Evolutionary conservation across 2,797 vertebrate genomes (phyloP).

Genomic region (Oceanodroma leucorhoa): DNA sequence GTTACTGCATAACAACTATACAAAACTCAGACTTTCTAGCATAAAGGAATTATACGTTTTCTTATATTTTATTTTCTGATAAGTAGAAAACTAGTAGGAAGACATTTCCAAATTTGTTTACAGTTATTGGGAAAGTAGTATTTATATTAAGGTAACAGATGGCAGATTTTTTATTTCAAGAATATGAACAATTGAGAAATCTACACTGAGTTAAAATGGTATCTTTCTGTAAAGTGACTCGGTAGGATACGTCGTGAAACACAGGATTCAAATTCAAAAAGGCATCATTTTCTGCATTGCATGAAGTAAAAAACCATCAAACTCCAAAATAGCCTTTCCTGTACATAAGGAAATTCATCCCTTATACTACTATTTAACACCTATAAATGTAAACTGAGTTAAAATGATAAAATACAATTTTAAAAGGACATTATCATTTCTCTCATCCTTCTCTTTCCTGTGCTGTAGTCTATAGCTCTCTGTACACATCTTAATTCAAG

Average conservation of each 20-base stretch:
- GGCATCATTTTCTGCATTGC: background rate
- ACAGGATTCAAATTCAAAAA: background rate
- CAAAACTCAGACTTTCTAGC: background rate
- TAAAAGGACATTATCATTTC: background rate
- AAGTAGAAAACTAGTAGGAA: background rate
- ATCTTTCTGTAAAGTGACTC: background rate
- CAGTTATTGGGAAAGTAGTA: background rate
- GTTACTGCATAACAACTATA: background rate
- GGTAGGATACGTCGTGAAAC: background rate
- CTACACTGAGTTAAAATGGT: background rate
- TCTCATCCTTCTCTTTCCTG: background rate
- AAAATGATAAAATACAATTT: background rate
- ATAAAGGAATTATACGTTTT: background rate
- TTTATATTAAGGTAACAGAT: background rate
- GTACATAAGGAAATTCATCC: background rate
- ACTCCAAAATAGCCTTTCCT: background rate
- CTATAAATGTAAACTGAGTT: background rate
- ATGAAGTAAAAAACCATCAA: background rate
- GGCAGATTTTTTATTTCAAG: background rate
- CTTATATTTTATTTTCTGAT: background rate
- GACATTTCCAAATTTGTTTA: background rate
- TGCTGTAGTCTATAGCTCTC: background rate
- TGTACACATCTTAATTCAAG: background rate
- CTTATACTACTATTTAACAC: background rate
- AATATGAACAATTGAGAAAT: background rate